phyloP scores from a whole-genome alignment of 2,113 vertebrate genomes.

The Strigops habroptila region DNA sequence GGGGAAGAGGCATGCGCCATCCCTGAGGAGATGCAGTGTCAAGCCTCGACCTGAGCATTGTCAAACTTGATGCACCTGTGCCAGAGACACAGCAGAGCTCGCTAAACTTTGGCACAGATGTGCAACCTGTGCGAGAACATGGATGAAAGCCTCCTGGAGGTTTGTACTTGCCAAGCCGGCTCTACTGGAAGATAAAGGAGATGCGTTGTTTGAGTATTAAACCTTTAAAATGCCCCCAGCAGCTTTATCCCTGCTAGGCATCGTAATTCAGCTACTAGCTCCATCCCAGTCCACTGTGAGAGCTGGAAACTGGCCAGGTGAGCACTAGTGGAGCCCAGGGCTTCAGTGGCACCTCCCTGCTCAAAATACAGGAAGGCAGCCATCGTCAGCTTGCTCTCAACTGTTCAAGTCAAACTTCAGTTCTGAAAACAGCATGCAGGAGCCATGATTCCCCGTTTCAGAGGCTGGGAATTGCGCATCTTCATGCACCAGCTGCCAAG shows the following conservation, averaged over 20 bases:
- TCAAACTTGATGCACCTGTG: background rate
- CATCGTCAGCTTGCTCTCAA: background rate
- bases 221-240: background rate
- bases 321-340: background rate
- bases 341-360: background rate
- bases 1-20: background rate
- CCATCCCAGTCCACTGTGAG: rapidly evolving
- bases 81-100: background rate
- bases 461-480: background rate
- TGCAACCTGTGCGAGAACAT: background rate
- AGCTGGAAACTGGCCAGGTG: background rate
- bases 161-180: background rate
- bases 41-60: background rate
- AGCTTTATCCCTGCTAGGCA: background rate
- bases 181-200: conserved; percentile 16
- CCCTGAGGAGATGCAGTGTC: background rate
- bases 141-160: background rate
- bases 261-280: background rate
- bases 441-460: rapidly evolving
- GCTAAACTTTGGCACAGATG: conserved; percentile 12
- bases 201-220: background rate
- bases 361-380: background rate
- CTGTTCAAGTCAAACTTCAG: background rate
- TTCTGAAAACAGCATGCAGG: background rate
- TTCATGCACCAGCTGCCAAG: background rate